These are phyloP conservation scores for Sitophilus oryzae DNA, from an alignment of 1,140 invertebrate genomes.

Conservation along the genomic window DNA sequence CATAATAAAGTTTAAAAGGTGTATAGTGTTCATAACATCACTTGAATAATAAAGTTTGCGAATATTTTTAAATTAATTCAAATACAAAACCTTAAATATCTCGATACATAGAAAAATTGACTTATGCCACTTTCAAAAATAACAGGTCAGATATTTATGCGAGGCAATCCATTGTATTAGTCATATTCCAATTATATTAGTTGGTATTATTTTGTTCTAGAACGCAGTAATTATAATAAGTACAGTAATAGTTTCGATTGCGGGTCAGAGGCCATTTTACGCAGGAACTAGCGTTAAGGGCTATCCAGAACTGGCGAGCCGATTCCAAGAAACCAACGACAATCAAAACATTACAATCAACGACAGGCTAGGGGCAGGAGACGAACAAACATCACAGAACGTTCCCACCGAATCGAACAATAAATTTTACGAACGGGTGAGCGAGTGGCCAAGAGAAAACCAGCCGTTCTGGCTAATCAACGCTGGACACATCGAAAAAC, in stretches of 20 bases:
- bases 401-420: slow-evolving; percentile 41
- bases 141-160: too few species aligned
- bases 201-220: not conserved
- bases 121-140: too few species aligned
- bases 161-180: not conserved
- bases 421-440: slow-evolving; percentile 46
- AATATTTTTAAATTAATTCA: too few species aligned
- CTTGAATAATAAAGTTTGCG: too few species aligned
- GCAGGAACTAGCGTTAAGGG: slow-evolving; percentile 34
- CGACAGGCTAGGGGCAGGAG: slow-evolving; percentile 20
- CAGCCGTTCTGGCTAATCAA: slow-evolving; percentile 55
- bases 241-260: slow-evolving; percentile 4
- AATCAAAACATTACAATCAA: slow-evolving; percentile 24
- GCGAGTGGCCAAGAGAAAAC: slow-evolving; percentile 49
- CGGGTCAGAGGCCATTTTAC: slow-evolving; percentile 37
- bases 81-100: too few species aligned
- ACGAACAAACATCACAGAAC: not conserved
- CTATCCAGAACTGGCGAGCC: slow-evolving; percentile 33
- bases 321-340: slow-evolving; percentile 29
- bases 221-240: not conserved
- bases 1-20: too few species aligned
- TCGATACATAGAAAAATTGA: too few species aligned
- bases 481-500: slow-evolving; percentile 46
- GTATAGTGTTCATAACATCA: too few species aligned
- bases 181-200: not conserved